These are phyloP conservation scores for Cirrhinus molitorella DNA, from an alignment of 2,797 vertebrate genomes.

Conservation along the genomic window DNA sequence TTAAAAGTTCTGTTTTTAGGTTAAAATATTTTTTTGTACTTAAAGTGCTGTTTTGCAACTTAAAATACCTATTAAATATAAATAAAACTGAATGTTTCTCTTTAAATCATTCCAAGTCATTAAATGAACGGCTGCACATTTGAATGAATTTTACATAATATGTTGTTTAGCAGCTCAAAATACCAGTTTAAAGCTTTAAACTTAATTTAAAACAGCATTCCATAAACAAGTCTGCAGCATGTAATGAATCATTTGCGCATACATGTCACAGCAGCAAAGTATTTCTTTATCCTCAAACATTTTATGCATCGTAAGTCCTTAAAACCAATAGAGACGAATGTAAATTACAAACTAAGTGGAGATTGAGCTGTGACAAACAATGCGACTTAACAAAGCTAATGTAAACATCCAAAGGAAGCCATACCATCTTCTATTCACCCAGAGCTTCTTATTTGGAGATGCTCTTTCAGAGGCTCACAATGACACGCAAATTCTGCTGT, in stretches of 20 bases:
- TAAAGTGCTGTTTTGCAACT: neutral
- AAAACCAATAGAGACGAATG: slow-evolving; percentile 64
- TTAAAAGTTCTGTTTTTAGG: neutral
- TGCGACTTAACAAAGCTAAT: slow-evolving; percentile 64
- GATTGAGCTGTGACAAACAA: slow-evolving; percentile 56
- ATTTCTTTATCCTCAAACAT: slow-evolving; percentile 11
- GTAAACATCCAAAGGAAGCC: slow-evolving; percentile 66
- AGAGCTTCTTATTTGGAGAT: slow-evolving; percentile 74
- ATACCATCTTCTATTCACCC: slow-evolving; percentile 72
- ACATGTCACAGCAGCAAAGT: neutral
- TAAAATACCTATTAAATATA: neutral
- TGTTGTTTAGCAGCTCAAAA: neutral
- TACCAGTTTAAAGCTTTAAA: neutral
- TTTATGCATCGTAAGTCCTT: slow-evolving; percentile 42
- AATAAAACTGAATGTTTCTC: neutral
- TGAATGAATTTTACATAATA: neutral
- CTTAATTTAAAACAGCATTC: neutral
- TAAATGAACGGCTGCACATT: neutral
- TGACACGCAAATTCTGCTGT: slow-evolving; percentile 70
- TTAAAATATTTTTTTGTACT: neutral
- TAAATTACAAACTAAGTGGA: slow-evolving; percentile 57
- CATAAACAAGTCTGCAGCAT: neutral
- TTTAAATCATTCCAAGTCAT: neutral
- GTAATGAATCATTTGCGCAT: neutral
- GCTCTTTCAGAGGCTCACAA: slow-evolving; percentile 75